Evolutionary conservation across 2,888 invertebrate species (phyloP).

Genomic region (Malachius bipustulatus): DNA sequence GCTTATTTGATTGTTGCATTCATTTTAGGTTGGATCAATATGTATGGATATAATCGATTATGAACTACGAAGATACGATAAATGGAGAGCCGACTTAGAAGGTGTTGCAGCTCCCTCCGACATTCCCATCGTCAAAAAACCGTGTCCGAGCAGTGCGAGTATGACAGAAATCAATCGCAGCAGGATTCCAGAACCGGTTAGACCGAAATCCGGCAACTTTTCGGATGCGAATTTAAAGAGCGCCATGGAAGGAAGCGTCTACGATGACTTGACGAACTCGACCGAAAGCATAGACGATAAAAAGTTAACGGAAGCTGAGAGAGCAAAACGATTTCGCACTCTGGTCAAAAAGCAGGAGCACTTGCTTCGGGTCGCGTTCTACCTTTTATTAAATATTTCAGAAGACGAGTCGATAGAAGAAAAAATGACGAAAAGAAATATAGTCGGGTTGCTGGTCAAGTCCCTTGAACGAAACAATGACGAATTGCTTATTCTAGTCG

Average conservation of each 20-base stretch:
- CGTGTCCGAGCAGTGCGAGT: conserved; percentile 34
- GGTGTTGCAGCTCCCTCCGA: conserved; percentile 38
- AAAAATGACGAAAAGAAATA: conserved; percentile 92
- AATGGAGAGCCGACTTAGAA: conserved; percentile 72
- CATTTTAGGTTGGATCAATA: conserved; percentile 73
- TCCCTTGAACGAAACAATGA: conserved; percentile 82
- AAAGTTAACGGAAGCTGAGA: conserved; percentile 33
- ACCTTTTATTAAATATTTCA: conserved; percentile 87
- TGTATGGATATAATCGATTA: conserved; percentile 95
- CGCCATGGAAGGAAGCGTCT: conserved; percentile 55
- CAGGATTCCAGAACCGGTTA: conserved; percentile 60
- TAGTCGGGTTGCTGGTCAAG: conserved; percentile 76
- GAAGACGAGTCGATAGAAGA: conserved; percentile 92
- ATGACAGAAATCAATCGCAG: conserved; percentile 55
- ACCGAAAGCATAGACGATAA: conserved; percentile 35
- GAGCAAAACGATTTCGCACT: conserved; percentile 66
- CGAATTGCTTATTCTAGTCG: conserved; percentile 78
- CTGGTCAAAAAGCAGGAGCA: conserved; percentile 90
- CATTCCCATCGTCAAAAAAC: conserved; percentile 31
- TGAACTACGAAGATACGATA: conserved; percentile 85
- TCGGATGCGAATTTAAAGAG: conserved; percentile 44
- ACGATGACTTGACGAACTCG: conserved; percentile 42
- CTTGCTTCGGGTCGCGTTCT: conserved; percentile 79
- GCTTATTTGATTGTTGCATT: too few species aligned
- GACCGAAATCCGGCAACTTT: conserved; percentile 65